These are phyloP conservation scores for Heteromurus nitidus DNA, from an alignment of 2,888 invertebrate species.

Conservation along the genomic window DNA sequence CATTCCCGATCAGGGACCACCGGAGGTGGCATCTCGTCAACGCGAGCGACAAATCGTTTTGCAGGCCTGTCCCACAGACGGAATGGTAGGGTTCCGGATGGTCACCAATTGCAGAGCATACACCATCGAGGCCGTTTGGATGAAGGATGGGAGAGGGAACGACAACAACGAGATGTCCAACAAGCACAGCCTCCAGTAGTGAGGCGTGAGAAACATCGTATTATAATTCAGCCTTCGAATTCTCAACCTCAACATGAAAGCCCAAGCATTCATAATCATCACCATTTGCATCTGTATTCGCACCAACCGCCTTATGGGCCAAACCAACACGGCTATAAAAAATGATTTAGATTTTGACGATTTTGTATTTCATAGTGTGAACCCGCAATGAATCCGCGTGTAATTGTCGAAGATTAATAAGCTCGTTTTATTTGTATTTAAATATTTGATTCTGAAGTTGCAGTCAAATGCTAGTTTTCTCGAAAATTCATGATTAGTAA, in stretches of 20 bases:
- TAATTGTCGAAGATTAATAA: too few species aligned
- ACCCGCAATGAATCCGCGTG: too few species aligned
- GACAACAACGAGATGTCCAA: conserved; percentile 17
- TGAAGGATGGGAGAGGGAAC: conserved; percentile 34
- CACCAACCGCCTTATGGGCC: conserved; percentile 13
- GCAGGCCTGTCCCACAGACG: conserved; percentile 17
- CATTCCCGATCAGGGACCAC: conserved; percentile 8
- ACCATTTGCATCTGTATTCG: background rate
- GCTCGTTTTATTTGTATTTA: too few species aligned
- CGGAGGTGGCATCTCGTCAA: background rate
- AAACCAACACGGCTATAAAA: conserved; percentile 40
- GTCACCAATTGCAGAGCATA: conserved; percentile 16
- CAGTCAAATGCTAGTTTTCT: too few species aligned
- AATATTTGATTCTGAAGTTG: too few species aligned
- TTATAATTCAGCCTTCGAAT: conserved; percentile 65
- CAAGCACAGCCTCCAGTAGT: conserved; percentile 52
- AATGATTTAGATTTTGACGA: too few species aligned
- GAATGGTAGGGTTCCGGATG: conserved; percentile 38
- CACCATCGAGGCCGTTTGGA: conserved; percentile 8
- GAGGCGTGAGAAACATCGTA: conserved; percentile 61
- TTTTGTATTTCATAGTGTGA: too few species aligned
- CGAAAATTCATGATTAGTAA: too few species aligned
- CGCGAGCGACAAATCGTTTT: background rate
- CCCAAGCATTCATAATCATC: background rate
- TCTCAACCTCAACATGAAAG: background rate